Base-by-base conservation (phyloP, 1,140 invertebrate species). In the Drosophila nigrodunni region DNA sequence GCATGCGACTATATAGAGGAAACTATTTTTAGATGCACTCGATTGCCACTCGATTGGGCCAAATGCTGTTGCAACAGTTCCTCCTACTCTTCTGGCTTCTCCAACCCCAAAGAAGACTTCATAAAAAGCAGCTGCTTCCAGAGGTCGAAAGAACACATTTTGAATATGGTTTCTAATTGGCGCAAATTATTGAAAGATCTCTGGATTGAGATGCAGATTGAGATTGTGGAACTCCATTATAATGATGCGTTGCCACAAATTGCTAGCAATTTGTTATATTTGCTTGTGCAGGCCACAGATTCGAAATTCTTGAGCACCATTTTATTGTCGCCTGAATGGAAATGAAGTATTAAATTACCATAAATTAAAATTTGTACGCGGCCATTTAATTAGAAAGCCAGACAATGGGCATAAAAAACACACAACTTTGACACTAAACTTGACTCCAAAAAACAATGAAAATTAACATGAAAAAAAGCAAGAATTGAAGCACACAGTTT, bases 271-370 rank as follows among this genome's bases (percentile, higher is more conserved):
- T 82, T 73, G 83, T 82, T 75, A 49, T 47, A 44, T 13, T 58
- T 25, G 47, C 35, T 13, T 59, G 25, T 59, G 59, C 64, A 52
- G 67, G 47, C 46, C 62, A 59, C 50, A 61, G 71, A 74, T 68
- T 67, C 34, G 7, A 67, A 30, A 30, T 30, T 30, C 39, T 25
- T 46, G 30, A 11, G 44, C 50, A 35, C 13, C n/a, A 3, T 21
- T 44, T 46, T 30, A 43, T 74, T 35, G 41, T 67, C 58, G 43
- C 21, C 61, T 54, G 60, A 39, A 30, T 30, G 25, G 25, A 68
- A 72, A 50, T 81, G 65, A 79, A 77, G 83, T 72, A 87, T 88
- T 88, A 82, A 87, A 87, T 87, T 87, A 87, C 80, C 82, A 87
- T 88, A 88, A 87, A 87, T 88, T 87, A 88, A 82, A 79, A 88